Percentiles rank a stretch among this genome's conserved stretches.
Conservation (phyloP, 2,113 vertebrate genomes). For the Glaucidium brasilianum region DNA sequence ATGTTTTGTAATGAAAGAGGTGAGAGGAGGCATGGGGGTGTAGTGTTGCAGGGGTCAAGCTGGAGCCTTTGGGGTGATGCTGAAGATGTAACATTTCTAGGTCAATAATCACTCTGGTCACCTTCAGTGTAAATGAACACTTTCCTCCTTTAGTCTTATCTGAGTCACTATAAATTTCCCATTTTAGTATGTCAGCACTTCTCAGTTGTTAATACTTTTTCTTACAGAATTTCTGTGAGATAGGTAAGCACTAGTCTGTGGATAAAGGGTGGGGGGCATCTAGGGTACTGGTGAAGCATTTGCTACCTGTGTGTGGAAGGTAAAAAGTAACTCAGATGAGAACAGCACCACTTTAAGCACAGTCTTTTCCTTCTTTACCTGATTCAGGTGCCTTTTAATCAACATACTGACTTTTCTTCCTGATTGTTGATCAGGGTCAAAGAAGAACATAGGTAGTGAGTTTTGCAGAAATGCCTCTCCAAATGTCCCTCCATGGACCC, state of each 20-base stretch:
- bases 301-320: background rate
- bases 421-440: background rate
- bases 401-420: background rate
- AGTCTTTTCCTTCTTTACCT: background rate
- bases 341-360: background rate
- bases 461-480: background rate
- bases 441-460: background rate
- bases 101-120: background rate
- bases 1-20: background rate
- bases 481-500: background rate
- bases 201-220: background rate
- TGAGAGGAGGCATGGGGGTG: background rate
- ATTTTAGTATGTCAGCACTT: background rate
- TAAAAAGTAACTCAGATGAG: background rate
- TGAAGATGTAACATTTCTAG: accelerated
- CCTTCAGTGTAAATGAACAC: background rate
- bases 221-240: background rate
- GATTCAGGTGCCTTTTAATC: background rate
- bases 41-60: background rate
- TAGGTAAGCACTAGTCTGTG: background rate
- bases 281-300: background rate
- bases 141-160: background rate
- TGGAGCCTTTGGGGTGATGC: background rate
- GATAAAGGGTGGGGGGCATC: too few relatives aligned
- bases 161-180: background rate